Evolutionary conservation across 2,113 vertebrate species (phyloP), one percentile per base, ranked within the genome.

Genomic region (Cichladusa arquata): DNA sequence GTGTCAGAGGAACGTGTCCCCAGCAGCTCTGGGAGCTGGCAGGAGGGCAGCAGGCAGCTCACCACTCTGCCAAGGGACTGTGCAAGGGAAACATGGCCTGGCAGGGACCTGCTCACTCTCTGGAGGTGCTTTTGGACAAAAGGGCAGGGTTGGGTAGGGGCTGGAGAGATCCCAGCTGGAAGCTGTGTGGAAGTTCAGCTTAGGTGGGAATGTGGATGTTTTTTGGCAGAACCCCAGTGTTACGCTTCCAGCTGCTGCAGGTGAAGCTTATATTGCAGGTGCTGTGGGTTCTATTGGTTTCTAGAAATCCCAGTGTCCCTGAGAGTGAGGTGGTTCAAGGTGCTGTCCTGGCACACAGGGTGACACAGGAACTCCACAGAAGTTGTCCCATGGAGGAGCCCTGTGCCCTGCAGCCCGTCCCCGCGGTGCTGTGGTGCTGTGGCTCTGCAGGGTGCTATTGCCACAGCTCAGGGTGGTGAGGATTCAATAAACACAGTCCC

Each of bases 341-440:
- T 54, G 12, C n/a, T 82, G 65, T 62, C 14, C 51, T 38, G 48
- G 47, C 44, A 9, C 9, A 1, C 6, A 29, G 58, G 45, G 34
- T 36, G 81, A 2, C 33, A 24, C 5, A 3, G 60, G 7, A 8
- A 3, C 34, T 38, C 33, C 19, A 1, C 0, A 14, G 40, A 38
- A 31, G 66, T 2, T 67, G 47, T 45, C 82, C 31, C 11, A 1
- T 0, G 5, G 10, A 42, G 88, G 62, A 90, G 92, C 92, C 94
- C 88, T 42, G 83, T 38, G 31, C 60, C 81, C 36, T 0, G 1
- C 2, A 5, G 34, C 90, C 88, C 2, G 1, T 77, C 26, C 6
- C 80, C 86, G 95, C 88, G 89, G 31, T 6, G 64, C 42, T 73
- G 89, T 34, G 96, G 34, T 82, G 96, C 84, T 44, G 34, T 44